Conservation (phyloP, 2,888 invertebrate genomes). For the Cantharis nigra region DNA sequence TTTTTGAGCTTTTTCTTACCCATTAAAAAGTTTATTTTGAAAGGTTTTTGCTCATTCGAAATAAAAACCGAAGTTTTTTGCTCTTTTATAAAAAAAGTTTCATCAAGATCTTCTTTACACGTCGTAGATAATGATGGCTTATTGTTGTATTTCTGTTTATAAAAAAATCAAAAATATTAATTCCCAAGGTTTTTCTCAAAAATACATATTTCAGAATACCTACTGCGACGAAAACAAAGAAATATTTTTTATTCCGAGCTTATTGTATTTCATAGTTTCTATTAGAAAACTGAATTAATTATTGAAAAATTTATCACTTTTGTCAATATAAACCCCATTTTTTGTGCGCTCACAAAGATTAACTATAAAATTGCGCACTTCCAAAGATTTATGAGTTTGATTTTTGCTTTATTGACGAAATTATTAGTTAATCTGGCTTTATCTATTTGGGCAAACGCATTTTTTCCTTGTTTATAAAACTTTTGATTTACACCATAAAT, state of each 20-base stretch:
- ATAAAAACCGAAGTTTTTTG: background rate
- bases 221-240: background rate
- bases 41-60: background rate
- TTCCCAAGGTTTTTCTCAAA: too few relatives aligned
- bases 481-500: background rate
- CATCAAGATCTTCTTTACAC: too few relatives aligned
- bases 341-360: slow-evolving; percentile 2
- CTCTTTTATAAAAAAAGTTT: too few relatives aligned
- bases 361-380: slow-evolving; percentile 3
- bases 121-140: too few relatives aligned
- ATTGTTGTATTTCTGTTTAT: too few relatives aligned
- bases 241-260: background rate
- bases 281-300: background rate
- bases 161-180: too few relatives aligned
- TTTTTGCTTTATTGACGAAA: slow-evolving; percentile 18
- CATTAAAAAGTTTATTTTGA: too few relatives aligned
- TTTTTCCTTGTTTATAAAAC: background rate
- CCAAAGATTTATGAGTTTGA: slow-evolving; percentile 21
- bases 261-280: background rate
- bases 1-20: too few relatives aligned
- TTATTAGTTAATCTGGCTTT: slow-evolving; percentile 21
- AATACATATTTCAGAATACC: background rate
- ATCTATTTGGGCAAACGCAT: slow-evolving; percentile 3
- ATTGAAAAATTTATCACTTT: background rate
- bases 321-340: background rate